Evolutionary conservation across 1,140 invertebrate species (phyloP), one percentile per base, ranked within the genome.

Genomic region (Camponotus vicinus): DNA sequence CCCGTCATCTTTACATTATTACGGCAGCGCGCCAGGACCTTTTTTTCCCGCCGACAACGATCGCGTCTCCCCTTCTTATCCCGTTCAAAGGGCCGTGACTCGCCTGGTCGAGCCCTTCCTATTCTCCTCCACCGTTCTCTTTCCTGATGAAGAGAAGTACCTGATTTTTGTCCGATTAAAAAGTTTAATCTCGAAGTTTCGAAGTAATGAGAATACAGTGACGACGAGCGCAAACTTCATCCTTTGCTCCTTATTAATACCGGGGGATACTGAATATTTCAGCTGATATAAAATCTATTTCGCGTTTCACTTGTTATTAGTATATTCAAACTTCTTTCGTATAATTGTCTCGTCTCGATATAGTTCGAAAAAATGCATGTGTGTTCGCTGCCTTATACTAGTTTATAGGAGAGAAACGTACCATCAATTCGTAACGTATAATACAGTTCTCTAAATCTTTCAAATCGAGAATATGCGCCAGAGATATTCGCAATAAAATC

Each of bases 1-100:
- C 73, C 70, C 84, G 84, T 89, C 85, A 88, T 66, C 87, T 89
- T 89, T 89, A 89, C 80, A 86, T 83, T 89, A 89, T 63, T 86
- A 70, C 27, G 42, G 61, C 49, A 71, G 63, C 66, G 34, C n/a
- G 49, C 13, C 49, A 52, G 45, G 57, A 61, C 64, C 70, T 86
- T 89, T 86, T 86, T 63, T 83, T 13, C 71, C 64, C 61, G 40
- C 55, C 86, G 57, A 78, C 49, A 82, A 69, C 73, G 88, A 70
- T 66, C 66, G 21, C 27, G 61, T 42, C n/a, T 59, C 32, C n/a
- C 49, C 45, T 61, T 69, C 32, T 88, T 61, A 73, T 76, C 66
- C 49, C 37, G 45, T 18, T 87, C 32, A 82, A 82, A 73, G 11
- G 49, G 11, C 79, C 37, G 40, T 82, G 79, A 82, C 79, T 85